phyloP scores from a whole-genome alignment of 2,113 vertebrate genomes.

The Silurus meridionalis region DNA sequence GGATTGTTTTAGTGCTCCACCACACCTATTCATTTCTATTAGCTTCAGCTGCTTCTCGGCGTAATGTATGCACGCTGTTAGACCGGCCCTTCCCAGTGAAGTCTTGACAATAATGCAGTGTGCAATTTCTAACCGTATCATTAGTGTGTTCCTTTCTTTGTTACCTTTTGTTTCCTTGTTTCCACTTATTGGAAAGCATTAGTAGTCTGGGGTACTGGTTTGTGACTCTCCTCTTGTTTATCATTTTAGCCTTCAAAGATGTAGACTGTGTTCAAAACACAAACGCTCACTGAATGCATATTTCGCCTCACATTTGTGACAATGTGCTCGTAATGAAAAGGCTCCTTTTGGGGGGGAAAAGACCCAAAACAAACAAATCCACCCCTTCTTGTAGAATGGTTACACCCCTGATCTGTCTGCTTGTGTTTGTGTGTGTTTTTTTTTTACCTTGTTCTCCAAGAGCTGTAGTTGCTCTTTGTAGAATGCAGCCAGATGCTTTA shows the following conservation, averaged over 20 bases:
- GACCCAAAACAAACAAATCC: slow-evolving; percentile 2
- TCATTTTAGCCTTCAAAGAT: not conserved
- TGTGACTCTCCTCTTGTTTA: not conserved
- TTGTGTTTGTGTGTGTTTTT: not conserved
- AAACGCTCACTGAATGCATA: not conserved
- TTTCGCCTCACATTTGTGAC: not conserved
- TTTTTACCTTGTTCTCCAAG: slow-evolving; percentile 86
- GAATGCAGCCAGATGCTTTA: slow-evolving; percentile 76
- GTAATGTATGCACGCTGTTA: not conserved
- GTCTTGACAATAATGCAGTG: slow-evolving; percentile 1
- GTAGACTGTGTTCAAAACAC: not conserved
- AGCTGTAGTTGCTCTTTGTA: slow-evolving; percentile 84
- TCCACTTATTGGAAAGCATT: slow-evolving; percentile 1
- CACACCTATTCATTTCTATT: not conserved
- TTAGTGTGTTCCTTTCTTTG: not conserved
- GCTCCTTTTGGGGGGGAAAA: not conserved
- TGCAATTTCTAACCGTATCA: slow-evolving; percentile 16
- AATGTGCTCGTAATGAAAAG: not conserved
- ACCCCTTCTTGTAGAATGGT: not conserved
- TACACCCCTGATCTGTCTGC: not conserved
- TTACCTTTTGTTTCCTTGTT: not conserved
- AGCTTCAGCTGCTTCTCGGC: not conserved
- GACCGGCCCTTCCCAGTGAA: not conserved
- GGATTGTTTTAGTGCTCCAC: not conserved
- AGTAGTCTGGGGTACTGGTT: not conserved